A percentile compares a stretch with the other conserved stretches of the same genome.
Conservation (phyloP, 2,113 vertebrate genomes). For the Coregonus clupeaformis region DNA sequence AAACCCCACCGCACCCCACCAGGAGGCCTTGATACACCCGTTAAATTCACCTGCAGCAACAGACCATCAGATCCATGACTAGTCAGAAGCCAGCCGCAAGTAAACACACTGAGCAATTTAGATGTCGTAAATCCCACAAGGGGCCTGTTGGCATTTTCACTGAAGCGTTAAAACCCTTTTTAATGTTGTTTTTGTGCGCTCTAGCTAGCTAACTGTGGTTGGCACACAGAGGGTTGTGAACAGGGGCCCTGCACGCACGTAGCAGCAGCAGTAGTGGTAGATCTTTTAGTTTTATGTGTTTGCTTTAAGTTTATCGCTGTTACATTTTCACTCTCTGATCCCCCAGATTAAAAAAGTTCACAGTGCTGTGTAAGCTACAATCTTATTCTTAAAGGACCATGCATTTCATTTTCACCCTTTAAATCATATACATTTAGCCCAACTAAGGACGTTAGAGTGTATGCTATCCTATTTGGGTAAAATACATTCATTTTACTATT, state of each 20-base stretch:
- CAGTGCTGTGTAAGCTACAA: too few species aligned
- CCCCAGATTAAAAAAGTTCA: neutral
- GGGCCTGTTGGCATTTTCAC: conserved; percentile 61
- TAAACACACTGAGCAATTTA: conserved; percentile 63
- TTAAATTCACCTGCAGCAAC: conserved; percentile 69
- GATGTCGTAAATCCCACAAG: conserved; percentile 59
- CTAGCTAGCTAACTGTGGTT: conserved; percentile 62
- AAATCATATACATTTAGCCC: too few species aligned
- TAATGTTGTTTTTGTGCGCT: conserved; percentile 57
- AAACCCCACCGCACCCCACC: neutral
- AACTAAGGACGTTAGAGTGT: too few species aligned
- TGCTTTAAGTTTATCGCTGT: conserved; percentile 44
- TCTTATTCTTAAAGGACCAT: too few species aligned
- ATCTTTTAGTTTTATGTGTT: conserved; percentile 55
- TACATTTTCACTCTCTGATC: conserved; percentile 32
- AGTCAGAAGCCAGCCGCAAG: conserved; percentile 53
- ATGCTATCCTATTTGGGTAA: too few species aligned
- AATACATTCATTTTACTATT: too few species aligned
- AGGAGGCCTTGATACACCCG: conserved; percentile 55
- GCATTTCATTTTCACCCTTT: too few species aligned
- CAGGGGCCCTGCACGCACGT: conserved; percentile 34
- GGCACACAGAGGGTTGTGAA: conserved; percentile 53
- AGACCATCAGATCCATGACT: conserved; percentile 61
- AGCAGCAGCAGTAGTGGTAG: conserved; percentile 47
- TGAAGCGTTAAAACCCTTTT: conserved; percentile 67